Base-by-base conservation (phyloP, 2,797 vertebrate genomes). In the Xenentodon cancila region DNA sequence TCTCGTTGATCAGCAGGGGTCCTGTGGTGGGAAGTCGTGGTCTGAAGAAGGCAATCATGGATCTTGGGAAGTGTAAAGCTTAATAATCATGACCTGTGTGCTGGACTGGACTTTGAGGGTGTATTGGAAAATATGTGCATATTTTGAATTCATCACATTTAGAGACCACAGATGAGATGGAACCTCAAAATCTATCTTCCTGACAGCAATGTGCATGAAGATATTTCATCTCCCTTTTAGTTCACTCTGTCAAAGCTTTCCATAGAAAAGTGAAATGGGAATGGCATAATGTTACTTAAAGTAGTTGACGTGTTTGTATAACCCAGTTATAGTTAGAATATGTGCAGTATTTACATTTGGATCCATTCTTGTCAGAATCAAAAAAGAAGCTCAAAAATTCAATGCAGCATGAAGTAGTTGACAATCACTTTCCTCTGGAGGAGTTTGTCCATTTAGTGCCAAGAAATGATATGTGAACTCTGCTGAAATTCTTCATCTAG, bases 21-120 rank as follows among this genome's bases (percentile, higher is more conserved):
- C 68, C 75, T 90, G 85, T 76, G 88, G 84, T 90, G 85, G 82
- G 84, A 90, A 86, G 84, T 69, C n/a, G 75, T 63, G 86, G 89
- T 88, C 79, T 77, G 71, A 49, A 65, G 67, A 79, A 80, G 66
- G 71, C 72, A 79, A 72, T 63, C 61, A 56, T 55, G 68, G 64
- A 76, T 49, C 79, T 84, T 84, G 79, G 82, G 79, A 84, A 88
- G 85, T 53, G 22, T 86, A 81, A 88, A 86, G 80, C 64, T 55
- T 71, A 75, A 76, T 83, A 81, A 81, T 89, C 70, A 88, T 77
- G 85, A 73, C 80, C 81, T 67, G 57, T 80, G 70, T 73, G 71
- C 77, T 81, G 68, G 67, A 84, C 62, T 22, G 13, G 42, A 65
- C 57, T 27, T 68, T 0, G n/a, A 78, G 73, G 77, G 52, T 85